Percentiles rank a stretch among this genome's conserved stretches.
These are phyloP conservation scores for Phasianus colchicus DNA, from an alignment of 2,113 vertebrate genomes.

Conservation along the genomic window DNA sequence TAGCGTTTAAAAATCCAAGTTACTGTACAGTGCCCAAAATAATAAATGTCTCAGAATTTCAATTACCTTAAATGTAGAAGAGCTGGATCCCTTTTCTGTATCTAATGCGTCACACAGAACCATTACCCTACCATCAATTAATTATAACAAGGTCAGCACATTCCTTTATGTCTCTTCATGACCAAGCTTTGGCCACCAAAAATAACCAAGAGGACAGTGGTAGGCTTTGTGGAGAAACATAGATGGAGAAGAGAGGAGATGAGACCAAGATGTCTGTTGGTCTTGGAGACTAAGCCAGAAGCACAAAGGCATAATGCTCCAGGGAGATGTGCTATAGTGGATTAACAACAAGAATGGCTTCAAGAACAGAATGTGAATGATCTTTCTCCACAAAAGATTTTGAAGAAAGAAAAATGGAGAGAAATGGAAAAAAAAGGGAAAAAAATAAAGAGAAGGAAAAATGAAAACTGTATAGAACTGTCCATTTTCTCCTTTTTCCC, in stretches of 20 bases:
- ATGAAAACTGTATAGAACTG: neutral
- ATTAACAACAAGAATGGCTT: neutral
- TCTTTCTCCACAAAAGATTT: neutral
- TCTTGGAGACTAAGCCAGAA: neutral
- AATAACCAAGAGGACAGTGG: neutral
- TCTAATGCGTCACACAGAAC: slow-evolving; percentile 73
- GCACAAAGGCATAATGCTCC: neutral
- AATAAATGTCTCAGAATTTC: slow-evolving; percentile 80
- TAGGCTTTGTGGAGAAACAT: neutral
- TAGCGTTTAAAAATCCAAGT: slow-evolving; percentile 72
- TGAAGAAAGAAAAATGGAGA: neutral
- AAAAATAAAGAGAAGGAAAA: neutral
- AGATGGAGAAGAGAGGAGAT: neutral
- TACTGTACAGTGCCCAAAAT: slow-evolving; percentile 71
- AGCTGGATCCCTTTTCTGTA: slow-evolving; percentile 59
- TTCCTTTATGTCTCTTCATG: slow-evolving; percentile 47
- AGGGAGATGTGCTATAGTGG: neutral
- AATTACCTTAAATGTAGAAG: slow-evolving; percentile 78
- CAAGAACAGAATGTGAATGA: neutral
- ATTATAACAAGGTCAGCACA: slow-evolving; percentile 77
- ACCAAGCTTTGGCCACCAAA: neutral
- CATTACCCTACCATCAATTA: slow-evolving; percentile 74
- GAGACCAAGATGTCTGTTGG: neutral
- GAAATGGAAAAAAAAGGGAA: accelerated
- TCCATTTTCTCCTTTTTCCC: neutral